Percentiles rank a stretch among this genome's conserved stretches.
Evolutionary conservation across 2,888 invertebrate species (phyloP).

Genomic region (Corbicula japonica): DNA sequence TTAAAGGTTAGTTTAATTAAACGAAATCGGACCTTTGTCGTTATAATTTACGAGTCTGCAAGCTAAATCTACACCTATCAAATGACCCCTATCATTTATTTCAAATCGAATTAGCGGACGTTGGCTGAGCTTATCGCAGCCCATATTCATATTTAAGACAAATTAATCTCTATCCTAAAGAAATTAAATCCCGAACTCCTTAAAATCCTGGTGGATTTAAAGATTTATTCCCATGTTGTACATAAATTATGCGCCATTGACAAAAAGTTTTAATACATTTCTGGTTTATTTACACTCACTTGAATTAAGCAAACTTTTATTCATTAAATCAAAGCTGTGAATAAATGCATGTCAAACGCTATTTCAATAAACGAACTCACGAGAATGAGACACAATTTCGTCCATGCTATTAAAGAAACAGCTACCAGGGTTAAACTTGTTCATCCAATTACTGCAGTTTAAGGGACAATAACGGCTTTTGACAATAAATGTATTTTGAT

Average conservation of each 20-base stretch:
- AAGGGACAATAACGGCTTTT: no score
- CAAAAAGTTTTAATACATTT: conserved; percentile 44
- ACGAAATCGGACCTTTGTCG: no score
- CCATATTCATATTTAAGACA: conserved; percentile 53
- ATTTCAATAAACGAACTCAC: no score
- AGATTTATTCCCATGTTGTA: conserved; percentile 50
- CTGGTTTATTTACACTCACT: conserved; percentile 51
- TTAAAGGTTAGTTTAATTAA: no score
- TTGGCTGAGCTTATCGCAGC: conserved; percentile 22
- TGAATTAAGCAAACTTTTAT: conserved; percentile 45
- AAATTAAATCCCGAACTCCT: conserved; percentile 59
- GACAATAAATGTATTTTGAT: no score
- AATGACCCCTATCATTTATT: no score
- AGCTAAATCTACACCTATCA: no score
- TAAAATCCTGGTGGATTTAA: conserved; percentile 43
- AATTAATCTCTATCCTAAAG: conserved; percentile 53
- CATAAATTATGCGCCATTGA: conserved; percentile 58
- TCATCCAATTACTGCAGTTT: no score
- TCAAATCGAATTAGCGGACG: conserved; percentile 27
- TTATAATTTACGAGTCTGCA: no score
- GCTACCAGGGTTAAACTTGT: no score
- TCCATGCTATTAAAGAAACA: no score
- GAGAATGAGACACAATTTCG: no score
- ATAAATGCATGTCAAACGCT: conserved; percentile 15
- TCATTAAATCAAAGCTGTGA: conserved; percentile 51